Percentiles rank a stretch among this genome's conserved stretches.
Conservation (phyloP, 2,888 invertebrate species). For the Schizotus pectinicornis region DNA sequence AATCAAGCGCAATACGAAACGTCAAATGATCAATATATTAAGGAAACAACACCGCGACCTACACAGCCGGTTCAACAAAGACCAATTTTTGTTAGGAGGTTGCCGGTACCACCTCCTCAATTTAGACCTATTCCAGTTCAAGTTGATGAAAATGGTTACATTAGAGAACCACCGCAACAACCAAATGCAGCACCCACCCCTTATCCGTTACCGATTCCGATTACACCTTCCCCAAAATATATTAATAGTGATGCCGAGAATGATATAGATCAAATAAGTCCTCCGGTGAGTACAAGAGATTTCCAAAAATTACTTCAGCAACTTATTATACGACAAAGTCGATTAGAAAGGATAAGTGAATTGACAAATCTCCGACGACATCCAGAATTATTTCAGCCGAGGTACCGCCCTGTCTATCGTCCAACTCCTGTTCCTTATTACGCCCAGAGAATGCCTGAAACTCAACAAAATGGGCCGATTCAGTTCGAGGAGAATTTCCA, state of each 20-base stretch:
- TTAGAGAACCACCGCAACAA: constrained; percentile 47
- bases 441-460: constrained; percentile 31
- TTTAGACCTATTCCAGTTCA: constrained; percentile 54
- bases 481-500: constrained; percentile 30
- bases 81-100: constrained; percentile 41
- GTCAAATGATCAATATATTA: constrained; percentile 40
- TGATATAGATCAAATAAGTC: constrained; percentile 67
- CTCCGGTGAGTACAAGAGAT: constrained; percentile 75
- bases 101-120: constrained; percentile 38
- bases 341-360: constrained; percentile 64
- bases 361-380: constrained; percentile 53
- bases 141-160: constrained; percentile 54
- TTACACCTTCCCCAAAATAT: constrained; percentile 38
- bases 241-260: constrained; percentile 48
- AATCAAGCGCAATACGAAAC: constrained; percentile 36
- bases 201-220: constrained; percentile 43
- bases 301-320: constrained; percentile 71
- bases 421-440: constrained; percentile 38
- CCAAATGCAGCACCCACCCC: constrained; percentile 37
- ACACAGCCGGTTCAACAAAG: constrained; percentile 53
- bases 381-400: constrained; percentile 31
- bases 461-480: constrained; percentile 28
- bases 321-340: constrained; percentile 68
- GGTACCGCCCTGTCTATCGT: constrained; percentile 28
- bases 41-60: constrained; percentile 47